phyloP scores from a whole-genome alignment of 2,113 vertebrate genomes.

The Esox niger region DNA sequence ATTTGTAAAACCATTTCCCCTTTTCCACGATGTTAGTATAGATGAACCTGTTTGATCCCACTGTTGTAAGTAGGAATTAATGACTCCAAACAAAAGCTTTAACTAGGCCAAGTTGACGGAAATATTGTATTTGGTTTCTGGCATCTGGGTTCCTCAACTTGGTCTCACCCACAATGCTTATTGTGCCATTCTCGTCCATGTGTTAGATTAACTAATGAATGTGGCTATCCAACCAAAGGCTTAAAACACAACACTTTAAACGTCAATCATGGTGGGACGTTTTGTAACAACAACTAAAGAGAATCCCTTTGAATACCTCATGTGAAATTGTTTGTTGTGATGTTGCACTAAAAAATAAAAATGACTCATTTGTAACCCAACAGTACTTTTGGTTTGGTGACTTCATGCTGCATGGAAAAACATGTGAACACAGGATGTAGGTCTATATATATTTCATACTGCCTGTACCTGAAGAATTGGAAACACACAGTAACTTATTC shows the following conservation, averaged over 20 bases:
- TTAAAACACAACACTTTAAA: conserved; percentile 74
- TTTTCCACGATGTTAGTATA: conserved; percentile 66
- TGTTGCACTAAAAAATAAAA: conserved; percentile 81
- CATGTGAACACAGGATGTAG: not conserved
- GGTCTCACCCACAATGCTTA: conserved; percentile 65
- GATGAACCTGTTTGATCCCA: conserved; percentile 69
- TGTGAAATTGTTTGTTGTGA: conserved; percentile 83
- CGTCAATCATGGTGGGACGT: conserved; percentile 79
- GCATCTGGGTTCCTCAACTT: conserved; percentile 55
- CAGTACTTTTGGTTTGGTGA: conserved; percentile 4
- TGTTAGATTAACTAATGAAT: conserved; percentile 76
- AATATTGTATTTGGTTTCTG: conserved; percentile 55
- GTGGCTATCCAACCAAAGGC: conserved; percentile 81
- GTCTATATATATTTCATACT: not conserved
- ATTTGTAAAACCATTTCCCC: conserved; percentile 65
- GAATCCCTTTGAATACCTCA: conserved; percentile 82
- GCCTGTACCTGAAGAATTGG: not conserved
- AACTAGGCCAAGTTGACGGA: conserved; percentile 52
- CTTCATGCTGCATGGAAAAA: conserved; percentile 20
- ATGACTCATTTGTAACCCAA: conserved; percentile 76
- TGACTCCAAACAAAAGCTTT: conserved; percentile 70
- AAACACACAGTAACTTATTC: not conserved
- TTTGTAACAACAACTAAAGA: conserved; percentile 77
- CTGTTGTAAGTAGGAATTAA: conserved; percentile 73
- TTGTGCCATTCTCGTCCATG: conserved; percentile 71